These are phyloP conservation scores for Acanthurus leucopareius DNA, from an alignment of 2,797 vertebrate genomes.

Conservation along the genomic window DNA sequence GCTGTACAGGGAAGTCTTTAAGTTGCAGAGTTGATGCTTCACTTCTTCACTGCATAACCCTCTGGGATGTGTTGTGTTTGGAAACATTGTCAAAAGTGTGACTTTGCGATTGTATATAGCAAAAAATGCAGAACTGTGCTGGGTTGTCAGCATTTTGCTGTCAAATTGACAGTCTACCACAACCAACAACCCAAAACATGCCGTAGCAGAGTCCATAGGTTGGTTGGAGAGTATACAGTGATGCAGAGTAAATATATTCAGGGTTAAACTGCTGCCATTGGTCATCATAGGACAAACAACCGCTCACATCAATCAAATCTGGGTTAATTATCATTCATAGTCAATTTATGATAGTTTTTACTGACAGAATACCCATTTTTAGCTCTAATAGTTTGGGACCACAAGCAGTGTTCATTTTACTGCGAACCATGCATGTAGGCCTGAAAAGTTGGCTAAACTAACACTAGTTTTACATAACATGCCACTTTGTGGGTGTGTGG, in stretches of 20 bases:
- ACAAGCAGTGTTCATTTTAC: not conserved
- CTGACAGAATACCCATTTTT: not conserved
- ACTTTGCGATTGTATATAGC: slow-evolving; percentile 72
- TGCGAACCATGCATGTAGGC: not conserved
- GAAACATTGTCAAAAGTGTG: slow-evolving; percentile 75
- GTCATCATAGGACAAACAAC: slow-evolving; percentile 1
- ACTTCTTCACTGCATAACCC: slow-evolving; percentile 69
- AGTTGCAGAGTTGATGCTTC: slow-evolving; percentile 53
- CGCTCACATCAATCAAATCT: not conserved
- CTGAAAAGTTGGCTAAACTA: slow-evolving; percentile 13
- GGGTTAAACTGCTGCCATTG: slow-evolving; percentile 6
- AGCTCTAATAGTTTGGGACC: not conserved
- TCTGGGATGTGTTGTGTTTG: slow-evolving; percentile 78
- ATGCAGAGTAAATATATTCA: slow-evolving; percentile 9
- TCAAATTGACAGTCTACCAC: slow-evolving; percentile 34
- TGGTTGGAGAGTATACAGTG: slow-evolving; percentile 2
- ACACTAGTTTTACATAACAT: slow-evolving; percentile 5
- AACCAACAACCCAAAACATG: slow-evolving; percentile 35
- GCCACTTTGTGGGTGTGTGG: slow-evolving; percentile 14
- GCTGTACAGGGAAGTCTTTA: slow-evolving; percentile 42
- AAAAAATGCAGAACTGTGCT: slow-evolving; percentile 50
- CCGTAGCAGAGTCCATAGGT: slow-evolving; percentile 22
- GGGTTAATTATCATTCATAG: not conserved
- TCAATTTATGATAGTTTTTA: not conserved
- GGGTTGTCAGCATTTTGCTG: slow-evolving; percentile 47